Percentiles rank a stretch among this genome's conserved stretches.
Conservation (phyloP, 53 echinoderm and acorn worm species). For the Astropecten irregularis region DNA sequence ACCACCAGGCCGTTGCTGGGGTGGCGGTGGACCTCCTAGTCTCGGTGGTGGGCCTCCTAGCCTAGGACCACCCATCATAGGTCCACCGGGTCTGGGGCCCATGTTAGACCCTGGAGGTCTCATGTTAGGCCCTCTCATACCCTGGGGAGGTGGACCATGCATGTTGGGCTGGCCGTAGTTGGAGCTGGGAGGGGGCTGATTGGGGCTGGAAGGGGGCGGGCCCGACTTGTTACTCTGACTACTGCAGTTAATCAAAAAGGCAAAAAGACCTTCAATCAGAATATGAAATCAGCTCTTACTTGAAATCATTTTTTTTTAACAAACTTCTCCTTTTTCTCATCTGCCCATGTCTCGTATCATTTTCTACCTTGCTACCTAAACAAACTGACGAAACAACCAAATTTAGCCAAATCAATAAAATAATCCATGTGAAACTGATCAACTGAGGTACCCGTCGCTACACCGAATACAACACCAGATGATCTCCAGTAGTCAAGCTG, state of each 20-base stretch:
- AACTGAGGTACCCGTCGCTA: too few relatives aligned
- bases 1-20: conserved; percentile 37
- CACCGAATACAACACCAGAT: too few relatives aligned
- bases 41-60: conserved; percentile 36
- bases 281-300: too few relatives aligned
- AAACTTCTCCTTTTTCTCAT: too few relatives aligned
- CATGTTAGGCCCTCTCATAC: conserved; percentile 25
- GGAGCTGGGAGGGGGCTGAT: conserved; percentile 29
- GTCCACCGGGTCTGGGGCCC: conserved; percentile 21
- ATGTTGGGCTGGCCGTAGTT: conserved; percentile 22
- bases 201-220: conserved; percentile 54
- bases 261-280: too few relatives aligned
- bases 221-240: conserved; percentile 28
- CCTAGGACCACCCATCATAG: too few relatives aligned
- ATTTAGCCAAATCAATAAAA: not conserved
- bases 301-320: too few relatives aligned
- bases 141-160: conserved; percentile 35
- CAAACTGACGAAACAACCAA: not conserved
- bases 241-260: too few relatives aligned
- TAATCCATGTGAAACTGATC: not conserved
- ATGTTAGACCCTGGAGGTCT: conserved; percentile 10
- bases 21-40: conserved; percentile 57
- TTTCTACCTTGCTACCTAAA: too few relatives aligned
- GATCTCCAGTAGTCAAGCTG: too few relatives aligned
- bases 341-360: too few relatives aligned